Conservation (phyloP, 1,140 invertebrate species). For the Popillia japonica region DNA sequence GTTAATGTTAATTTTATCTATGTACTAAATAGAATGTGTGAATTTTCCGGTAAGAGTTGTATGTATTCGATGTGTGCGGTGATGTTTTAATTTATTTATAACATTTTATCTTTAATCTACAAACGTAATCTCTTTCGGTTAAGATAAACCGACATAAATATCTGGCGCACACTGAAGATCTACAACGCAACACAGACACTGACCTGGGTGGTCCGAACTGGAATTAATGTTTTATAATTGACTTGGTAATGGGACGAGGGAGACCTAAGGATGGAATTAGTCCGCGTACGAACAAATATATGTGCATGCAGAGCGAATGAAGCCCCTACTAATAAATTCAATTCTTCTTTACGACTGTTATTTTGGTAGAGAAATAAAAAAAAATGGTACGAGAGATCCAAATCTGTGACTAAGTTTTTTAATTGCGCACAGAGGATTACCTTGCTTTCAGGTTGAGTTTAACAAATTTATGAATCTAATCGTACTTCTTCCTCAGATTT, state of each 20-base stretch:
- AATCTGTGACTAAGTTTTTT: too few relatives aligned
- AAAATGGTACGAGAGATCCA: too few relatives aligned
- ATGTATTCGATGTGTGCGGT: not conserved
- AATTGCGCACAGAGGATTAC: too few relatives aligned
- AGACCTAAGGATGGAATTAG: conserved; percentile 18
- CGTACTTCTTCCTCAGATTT: too few relatives aligned
- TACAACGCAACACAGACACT: conserved; percentile 10
- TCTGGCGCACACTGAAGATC: not conserved
- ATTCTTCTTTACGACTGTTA: not conserved
- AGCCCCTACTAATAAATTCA: not conserved
- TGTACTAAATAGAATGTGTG: too few relatives aligned
- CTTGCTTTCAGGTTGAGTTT: too few relatives aligned
- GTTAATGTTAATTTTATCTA: too few relatives aligned
- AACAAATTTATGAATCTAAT: too few relatives aligned
- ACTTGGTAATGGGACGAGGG: conserved; percentile 10
- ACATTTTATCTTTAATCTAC: conserved; percentile 27
- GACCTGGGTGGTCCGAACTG: conserved; percentile 31
- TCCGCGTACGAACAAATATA: conserved; percentile 3
- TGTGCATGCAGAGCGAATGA: not conserved
- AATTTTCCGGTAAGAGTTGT: too few relatives aligned
- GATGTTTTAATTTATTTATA: conserved; percentile 27
- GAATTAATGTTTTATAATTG: conserved; percentile 34
- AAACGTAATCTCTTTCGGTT: conserved; percentile 20
- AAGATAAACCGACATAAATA: conserved; percentile 24
- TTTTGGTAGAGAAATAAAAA: not conserved